These are phyloP conservation scores for Chromoteleia sp. DNA, from an alignment of 2,888 invertebrate species.

Conservation along the genomic window DNA sequence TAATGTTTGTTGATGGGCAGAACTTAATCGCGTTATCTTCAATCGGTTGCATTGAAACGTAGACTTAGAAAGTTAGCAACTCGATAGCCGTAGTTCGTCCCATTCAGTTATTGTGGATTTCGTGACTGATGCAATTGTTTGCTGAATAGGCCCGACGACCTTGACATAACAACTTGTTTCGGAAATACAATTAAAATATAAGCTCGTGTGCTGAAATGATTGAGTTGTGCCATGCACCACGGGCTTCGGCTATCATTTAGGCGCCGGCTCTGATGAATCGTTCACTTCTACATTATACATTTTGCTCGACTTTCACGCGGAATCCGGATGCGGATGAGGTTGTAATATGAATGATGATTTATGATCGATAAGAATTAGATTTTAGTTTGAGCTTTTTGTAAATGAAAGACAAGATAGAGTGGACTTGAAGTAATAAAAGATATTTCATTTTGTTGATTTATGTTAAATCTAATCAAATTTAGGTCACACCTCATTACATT, in stretches of 20 bases:
- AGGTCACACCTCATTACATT: not conserved
- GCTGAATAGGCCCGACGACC: slow-evolving; percentile 80
- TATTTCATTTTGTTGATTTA: no score
- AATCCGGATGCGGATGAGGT: not conserved
- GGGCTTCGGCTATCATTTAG: slow-evolving; percentile 66
- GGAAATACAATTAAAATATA: slow-evolving; percentile 85
- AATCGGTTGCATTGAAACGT: slow-evolving; percentile 64
- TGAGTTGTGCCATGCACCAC: slow-evolving; percentile 84
- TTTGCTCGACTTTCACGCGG: not conserved
- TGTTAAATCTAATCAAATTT: slow-evolving; percentile 1
- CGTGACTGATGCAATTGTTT: slow-evolving; percentile 84
- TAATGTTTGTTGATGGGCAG: slow-evolving; percentile 33
- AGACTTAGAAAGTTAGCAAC: slow-evolving; percentile 72
- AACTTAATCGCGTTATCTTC: slow-evolving; percentile 65
- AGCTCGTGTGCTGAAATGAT: slow-evolving; percentile 81
- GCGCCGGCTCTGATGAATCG: slow-evolving; percentile 63
- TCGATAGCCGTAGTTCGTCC: slow-evolving; percentile 64
- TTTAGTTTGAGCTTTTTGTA: not conserved
- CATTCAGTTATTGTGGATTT: slow-evolving; percentile 83
- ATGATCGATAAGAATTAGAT: not conserved
- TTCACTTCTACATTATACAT: slow-evolving; percentile 44
- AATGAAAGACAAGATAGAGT: not conserved
- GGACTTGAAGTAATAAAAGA: not conserved
- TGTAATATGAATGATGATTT: slow-evolving; percentile 39
- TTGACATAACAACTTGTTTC: slow-evolving; percentile 85